Evolutionary conservation across 2,113 vertebrate genomes (phyloP).

Genomic region (Arizona elegans): DNA sequence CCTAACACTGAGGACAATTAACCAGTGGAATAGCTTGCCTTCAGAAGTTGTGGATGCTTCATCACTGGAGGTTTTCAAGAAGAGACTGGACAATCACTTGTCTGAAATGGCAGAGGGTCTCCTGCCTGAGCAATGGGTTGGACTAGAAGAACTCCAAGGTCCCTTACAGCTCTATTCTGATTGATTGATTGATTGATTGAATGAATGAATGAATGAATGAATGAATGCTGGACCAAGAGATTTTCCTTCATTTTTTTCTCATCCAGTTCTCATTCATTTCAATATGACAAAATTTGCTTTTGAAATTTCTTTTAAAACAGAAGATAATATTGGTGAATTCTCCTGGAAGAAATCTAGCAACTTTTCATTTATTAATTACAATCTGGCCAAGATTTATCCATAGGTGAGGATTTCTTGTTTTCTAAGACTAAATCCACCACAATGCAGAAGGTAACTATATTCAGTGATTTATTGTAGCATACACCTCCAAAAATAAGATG

Average conservation of each 20-base stretch:
- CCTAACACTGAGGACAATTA: too few relatives aligned
- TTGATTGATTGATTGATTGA: too few relatives aligned
- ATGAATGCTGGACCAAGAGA: not conserved
- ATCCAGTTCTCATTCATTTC: not conserved
- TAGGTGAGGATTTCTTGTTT: not conserved
- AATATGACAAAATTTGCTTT: not conserved
- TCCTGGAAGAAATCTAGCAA: not conserved
- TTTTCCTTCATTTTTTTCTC: not conserved
- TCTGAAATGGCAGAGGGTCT: too few relatives aligned
- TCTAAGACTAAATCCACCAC: not conserved
- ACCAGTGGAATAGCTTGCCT: too few relatives aligned
- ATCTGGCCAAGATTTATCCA: not conserved
- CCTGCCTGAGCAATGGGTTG: too few relatives aligned
- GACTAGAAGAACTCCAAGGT: not conserved
- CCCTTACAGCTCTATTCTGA: not conserved
- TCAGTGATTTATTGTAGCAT: not conserved
- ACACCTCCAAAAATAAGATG: not conserved
- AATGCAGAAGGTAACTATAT: not conserved
- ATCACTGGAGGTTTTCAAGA: too few relatives aligned
- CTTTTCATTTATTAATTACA: not conserved
- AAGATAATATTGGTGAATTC: not conserved
- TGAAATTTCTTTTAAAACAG: not conserved
- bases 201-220: not conserved
- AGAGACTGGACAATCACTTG: too few relatives aligned
- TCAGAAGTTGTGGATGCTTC: too few relatives aligned